Evolutionary conservation across 2,888 invertebrate species (phyloP).

Genomic region (Lycocerus yunnanus): DNA sequence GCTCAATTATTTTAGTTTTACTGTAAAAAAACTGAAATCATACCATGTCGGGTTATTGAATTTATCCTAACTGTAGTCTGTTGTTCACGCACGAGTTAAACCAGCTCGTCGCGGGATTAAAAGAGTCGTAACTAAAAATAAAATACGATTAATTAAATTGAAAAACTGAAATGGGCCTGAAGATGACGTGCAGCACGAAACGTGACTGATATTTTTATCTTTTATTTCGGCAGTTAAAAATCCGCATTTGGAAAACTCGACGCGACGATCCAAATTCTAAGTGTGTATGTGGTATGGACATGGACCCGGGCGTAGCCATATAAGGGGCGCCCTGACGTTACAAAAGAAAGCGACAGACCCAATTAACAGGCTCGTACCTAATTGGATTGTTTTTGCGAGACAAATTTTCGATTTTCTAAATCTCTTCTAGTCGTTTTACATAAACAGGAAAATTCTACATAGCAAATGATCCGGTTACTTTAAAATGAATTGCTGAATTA

Average conservation of each 20-base stretch:
- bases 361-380: neutral
- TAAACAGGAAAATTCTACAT: neutral
- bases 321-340: neutral
- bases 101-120: neutral
- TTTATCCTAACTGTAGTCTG: neutral
- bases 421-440: neutral
- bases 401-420: neutral
- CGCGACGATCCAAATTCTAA: neutral
- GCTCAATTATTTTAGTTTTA: neutral
- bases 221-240: neutral
- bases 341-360: neutral
- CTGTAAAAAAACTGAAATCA: neutral
- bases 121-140: neutral
- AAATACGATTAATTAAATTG: neutral
- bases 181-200: neutral
- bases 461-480: neutral
- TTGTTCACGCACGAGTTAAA: neutral
- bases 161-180: neutral
- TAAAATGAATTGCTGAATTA: neutral
- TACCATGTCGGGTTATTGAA: neutral
- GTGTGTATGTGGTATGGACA: neutral
- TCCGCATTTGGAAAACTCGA: neutral
- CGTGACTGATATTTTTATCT: neutral
- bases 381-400: neutral
- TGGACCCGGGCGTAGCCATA: neutral